phyloP scores from a whole-genome alignment of 2,888 invertebrate genomes.

The Bhutanitis thaidina region DNA sequence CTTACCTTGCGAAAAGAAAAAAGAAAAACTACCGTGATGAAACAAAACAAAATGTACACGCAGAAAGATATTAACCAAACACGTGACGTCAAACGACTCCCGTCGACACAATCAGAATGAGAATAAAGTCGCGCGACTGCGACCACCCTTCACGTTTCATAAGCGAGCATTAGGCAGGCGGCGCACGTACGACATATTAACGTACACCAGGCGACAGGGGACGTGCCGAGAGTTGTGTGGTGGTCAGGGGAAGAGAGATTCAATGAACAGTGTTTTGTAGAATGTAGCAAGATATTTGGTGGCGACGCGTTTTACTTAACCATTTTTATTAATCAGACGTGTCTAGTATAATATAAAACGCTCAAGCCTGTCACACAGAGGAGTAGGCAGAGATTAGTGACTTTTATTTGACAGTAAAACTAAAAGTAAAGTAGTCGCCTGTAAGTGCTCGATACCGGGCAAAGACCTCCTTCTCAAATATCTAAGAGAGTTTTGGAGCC shows the following conservation, averaged over 20 bases:
- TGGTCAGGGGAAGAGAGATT: conserved; percentile 41
- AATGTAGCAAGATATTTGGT: not conserved
- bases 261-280: conserved; percentile 45
- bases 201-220: conserved; percentile 56
- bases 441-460: too few relatives aligned
- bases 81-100: conserved; percentile 46
- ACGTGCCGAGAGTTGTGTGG: conserved; percentile 43
- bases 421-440: too few relatives aligned
- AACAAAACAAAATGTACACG: conserved; percentile 3
- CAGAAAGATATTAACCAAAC: conserved; percentile 3
- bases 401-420: too few relatives aligned
- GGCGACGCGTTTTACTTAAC: not conserved
- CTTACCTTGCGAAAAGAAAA: too few relatives aligned
- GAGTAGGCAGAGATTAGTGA: too few relatives aligned
- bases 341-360: too few relatives aligned
- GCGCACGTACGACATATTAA: conserved; percentile 67
- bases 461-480: too few relatives aligned
- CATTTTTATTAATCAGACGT: too few relatives aligned
- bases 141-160: conserved; percentile 30
- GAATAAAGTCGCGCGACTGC: conserved; percentile 57
- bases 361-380: too few relatives aligned
- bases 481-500: too few relatives aligned
- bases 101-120: conserved; percentile 67
- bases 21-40: too few relatives aligned
- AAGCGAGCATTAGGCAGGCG: conserved; percentile 49